Conservation (phyloP, 2,888 invertebrate genomes). For the Leptopilina syphax region DNA sequence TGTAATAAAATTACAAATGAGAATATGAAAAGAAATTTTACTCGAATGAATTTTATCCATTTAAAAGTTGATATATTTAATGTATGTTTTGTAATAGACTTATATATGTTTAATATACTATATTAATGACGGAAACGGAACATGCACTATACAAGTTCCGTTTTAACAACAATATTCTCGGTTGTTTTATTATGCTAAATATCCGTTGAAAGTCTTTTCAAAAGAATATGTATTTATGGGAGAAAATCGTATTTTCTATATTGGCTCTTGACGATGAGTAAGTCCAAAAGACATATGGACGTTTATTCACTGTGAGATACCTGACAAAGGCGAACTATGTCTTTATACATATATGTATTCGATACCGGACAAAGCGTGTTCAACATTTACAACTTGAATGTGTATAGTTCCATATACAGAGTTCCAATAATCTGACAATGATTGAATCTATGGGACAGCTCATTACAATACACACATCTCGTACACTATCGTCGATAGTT, state of each 20-base stretch:
- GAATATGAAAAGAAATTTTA: background rate
- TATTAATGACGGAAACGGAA: constrained; percentile 17
- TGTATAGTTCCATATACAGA: background rate
- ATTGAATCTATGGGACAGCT: constrained; percentile 3
- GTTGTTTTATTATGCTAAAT: constrained; percentile 24
- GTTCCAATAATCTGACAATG: constrained; percentile 9
- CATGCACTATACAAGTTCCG: constrained; percentile 1
- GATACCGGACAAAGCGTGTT: background rate
- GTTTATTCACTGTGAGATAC: too few species aligned
- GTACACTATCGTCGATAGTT: background rate
- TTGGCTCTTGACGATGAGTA: background rate
- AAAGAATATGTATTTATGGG: background rate
- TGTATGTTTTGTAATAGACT: too few species aligned
- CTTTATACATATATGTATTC: background rate
- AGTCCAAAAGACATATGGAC: too few species aligned
- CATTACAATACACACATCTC: background rate
- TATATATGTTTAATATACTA: background rate
- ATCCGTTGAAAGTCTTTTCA: background rate
- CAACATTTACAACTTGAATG: background rate
- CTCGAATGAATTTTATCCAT: background rate
- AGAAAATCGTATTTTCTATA: background rate
- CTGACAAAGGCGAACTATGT: too few species aligned
- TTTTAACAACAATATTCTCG: background rate
- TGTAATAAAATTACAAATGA: too few species aligned
- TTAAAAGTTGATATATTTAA: background rate